These are phyloP conservation scores for Oryzias celebensis DNA, from an alignment of 2,113 vertebrate genomes.

Conservation along the genomic window DNA sequence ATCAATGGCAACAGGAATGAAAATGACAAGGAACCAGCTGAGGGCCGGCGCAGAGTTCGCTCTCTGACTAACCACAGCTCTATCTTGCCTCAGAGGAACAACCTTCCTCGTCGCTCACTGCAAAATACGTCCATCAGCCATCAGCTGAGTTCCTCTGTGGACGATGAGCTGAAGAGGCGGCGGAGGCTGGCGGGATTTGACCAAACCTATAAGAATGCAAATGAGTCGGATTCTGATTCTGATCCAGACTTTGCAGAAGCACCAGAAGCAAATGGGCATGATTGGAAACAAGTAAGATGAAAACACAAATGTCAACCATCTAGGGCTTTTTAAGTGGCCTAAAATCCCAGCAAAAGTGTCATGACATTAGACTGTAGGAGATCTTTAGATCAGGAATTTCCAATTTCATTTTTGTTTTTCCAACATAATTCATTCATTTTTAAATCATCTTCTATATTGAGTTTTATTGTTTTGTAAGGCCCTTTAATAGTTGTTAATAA, in stretches of 20 bases:
- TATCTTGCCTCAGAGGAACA: not conserved
- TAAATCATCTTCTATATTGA: too few relatives aligned
- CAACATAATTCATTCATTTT: too few relatives aligned
- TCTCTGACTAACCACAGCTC: conserved; percentile 51
- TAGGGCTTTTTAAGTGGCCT: too few relatives aligned
- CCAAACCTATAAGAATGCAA: conserved; percentile 46
- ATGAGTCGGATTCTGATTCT: conserved; percentile 52
- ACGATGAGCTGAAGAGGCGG: conserved; percentile 78
- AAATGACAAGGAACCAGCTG: not conserved
- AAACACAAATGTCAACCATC: not conserved
- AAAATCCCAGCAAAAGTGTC: too few relatives aligned
- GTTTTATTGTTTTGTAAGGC: too few relatives aligned
- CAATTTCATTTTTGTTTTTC: too few relatives aligned
- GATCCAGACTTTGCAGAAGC: conserved; percentile 53
- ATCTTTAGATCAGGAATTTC: too few relatives aligned
- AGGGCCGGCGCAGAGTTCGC: conserved; percentile 40
- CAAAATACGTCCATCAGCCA: conserved; percentile 43
- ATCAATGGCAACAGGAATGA: not conserved
- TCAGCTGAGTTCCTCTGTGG: conserved; percentile 66
- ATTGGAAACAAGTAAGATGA: conserved; percentile 84
- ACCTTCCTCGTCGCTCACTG: conserved; percentile 43
- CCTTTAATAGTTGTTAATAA: too few relatives aligned
- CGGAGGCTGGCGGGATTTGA: conserved; percentile 72
- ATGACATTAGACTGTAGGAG: too few relatives aligned
- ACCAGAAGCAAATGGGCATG: conserved; percentile 56